Percentiles rank a stretch among this genome's conserved stretches.
Evolutionary conservation across 2,888 invertebrate genomes (phyloP).

Genomic region (Theretra japonica): DNA sequence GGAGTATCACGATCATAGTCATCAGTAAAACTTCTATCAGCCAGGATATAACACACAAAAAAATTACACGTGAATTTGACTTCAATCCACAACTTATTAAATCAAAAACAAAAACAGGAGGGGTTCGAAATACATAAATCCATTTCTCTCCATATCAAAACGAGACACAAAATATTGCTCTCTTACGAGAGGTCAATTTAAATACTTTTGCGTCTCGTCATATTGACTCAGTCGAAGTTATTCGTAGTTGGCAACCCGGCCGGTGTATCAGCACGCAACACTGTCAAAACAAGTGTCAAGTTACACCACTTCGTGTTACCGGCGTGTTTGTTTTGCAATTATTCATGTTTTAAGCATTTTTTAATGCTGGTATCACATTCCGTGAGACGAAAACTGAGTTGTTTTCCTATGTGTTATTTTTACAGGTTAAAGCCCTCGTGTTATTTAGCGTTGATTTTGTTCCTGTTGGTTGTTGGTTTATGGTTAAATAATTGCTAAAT

Average conservation of each 20-base stretch:
- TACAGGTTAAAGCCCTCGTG: background rate
- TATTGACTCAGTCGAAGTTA: background rate
- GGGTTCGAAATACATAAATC: no score
- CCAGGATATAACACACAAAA: no score
- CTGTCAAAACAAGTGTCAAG: slow-evolving; percentile 18
- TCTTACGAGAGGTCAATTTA: no score
- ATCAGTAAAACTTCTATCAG: no score
- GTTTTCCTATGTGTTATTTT: slow-evolving; percentile 12
- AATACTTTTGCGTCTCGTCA: background rate
- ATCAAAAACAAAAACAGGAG: no score
- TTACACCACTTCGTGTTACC: background rate
- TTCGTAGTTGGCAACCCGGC: background rate
- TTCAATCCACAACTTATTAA: no score
- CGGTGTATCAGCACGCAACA: background rate
- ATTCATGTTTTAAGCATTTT: background rate
- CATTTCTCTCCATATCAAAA: no score
- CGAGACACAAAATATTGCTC: no score
- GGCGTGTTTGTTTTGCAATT: slow-evolving; percentile 8
- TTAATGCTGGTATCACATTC: background rate
- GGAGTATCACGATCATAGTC: no score
- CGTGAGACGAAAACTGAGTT: background rate
- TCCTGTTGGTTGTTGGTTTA: background rate
- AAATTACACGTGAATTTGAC: no score
- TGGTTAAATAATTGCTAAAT: no score
- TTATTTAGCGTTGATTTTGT: background rate